Conservation (phyloP, 2,113 vertebrate species). For the Pteruthius melanotis region DNA sequence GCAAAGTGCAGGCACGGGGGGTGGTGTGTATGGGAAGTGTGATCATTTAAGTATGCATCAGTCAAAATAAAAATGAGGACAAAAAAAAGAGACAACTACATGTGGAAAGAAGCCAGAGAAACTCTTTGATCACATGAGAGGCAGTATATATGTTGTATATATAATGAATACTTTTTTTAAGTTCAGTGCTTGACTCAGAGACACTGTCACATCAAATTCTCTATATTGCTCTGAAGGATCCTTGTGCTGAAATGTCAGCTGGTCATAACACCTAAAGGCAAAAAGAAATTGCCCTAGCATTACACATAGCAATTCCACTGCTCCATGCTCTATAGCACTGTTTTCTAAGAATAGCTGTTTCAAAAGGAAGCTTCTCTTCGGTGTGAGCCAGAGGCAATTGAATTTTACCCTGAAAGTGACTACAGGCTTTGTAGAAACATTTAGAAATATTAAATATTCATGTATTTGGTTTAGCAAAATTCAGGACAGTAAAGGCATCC, state of each 20-base stretch:
- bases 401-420: slow-evolving; percentile 22
- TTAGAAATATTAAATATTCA: slow-evolving; percentile 45
- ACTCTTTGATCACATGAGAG: not conserved
- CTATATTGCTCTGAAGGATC: slow-evolving; percentile 33
- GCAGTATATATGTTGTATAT: not conserved
- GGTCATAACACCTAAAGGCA: slow-evolving; percentile 30
- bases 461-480: slow-evolving; percentile 10
- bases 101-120: not conserved
- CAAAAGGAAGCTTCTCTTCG: not conserved
- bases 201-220: slow-evolving; percentile 53
- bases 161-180: not conserved
- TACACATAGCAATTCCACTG: slow-evolving; percentile 23
- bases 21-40: not conserved
- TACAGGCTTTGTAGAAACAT: slow-evolving; percentile 25
- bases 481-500: not conserved
- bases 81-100: not conserved
- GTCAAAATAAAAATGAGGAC: slow-evolving; percentile 5
- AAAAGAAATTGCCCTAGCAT: slow-evolving; percentile 37
- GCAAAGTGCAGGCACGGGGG: not conserved
- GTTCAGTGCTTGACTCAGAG: slow-evolving; percentile 14
- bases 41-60: not conserved
- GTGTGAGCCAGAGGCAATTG: not conserved
- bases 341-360: slow-evolving; percentile 48
- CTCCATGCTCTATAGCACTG: not conserved
- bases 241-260: slow-evolving; percentile 55